A percentile compares a stretch with the other conserved stretches of the same genome.
These are phyloP conservation scores for Kryptopterus vitreolus DNA, from an alignment of 2,797 vertebrate genomes.

Conservation along the genomic window DNA sequence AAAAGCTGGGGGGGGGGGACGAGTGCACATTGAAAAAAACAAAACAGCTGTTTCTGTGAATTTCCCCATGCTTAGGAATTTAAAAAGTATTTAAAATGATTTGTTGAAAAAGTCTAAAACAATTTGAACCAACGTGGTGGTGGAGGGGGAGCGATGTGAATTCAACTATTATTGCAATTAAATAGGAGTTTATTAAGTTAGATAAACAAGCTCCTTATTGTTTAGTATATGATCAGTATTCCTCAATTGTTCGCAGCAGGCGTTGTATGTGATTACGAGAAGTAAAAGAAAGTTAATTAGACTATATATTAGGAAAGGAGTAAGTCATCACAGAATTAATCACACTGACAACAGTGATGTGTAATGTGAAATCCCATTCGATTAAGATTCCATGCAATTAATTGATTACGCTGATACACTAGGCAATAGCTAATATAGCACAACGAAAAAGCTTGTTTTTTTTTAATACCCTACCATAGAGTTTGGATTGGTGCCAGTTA, in stretches of 20 bases:
- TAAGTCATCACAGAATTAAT: constrained; percentile 20
- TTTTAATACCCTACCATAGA: constrained; percentile 63
- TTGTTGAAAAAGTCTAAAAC: background rate
- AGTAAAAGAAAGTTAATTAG: constrained; percentile 37
- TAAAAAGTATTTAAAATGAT: background rate
- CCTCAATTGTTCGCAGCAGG: background rate
- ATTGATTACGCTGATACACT: constrained; percentile 53
- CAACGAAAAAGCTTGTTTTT: constrained; percentile 60
- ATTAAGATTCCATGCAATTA: constrained; percentile 46
- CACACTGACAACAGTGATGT: constrained; percentile 21
- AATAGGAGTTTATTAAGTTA: background rate
- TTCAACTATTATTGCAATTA: background rate
- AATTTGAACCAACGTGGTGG: background rate
- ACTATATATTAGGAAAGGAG: constrained; percentile 2
- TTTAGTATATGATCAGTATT: background rate
- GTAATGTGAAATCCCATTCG: background rate
- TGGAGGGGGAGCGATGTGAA: background rate
- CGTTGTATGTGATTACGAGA: no score
- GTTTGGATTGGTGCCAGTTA: constrained; percentile 67
- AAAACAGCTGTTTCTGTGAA: constrained; percentile 9
- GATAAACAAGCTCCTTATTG: background rate
- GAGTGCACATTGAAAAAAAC: constrained; percentile 2
- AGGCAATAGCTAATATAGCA: constrained; percentile 47
- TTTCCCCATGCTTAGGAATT: background rate
- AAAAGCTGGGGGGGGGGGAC: constrained; percentile 4